Conservation (phyloP, 2,888 invertebrate genomes). For the Gryllus longicercus region DNA sequence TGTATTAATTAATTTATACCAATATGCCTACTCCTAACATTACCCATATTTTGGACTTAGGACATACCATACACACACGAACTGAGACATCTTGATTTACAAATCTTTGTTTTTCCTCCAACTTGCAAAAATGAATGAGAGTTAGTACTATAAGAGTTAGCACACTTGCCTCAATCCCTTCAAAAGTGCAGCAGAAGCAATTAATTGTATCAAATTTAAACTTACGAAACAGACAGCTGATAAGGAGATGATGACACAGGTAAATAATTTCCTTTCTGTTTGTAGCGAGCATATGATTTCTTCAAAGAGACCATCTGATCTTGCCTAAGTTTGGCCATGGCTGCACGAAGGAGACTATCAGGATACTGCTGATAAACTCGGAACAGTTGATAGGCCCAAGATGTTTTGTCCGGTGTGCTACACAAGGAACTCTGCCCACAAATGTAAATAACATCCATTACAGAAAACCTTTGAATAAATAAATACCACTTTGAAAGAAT, state of each 20-base stretch:
- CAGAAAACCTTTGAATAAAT: too few species aligned
- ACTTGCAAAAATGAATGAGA: too few species aligned
- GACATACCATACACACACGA: too few species aligned
- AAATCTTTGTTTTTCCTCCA: too few species aligned
- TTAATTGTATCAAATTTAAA: not conserved
- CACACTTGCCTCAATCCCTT: not conserved
- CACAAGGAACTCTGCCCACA: slow-evolving; percentile 60
- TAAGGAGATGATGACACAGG: slow-evolving; percentile 53
- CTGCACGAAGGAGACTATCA: slow-evolving; percentile 59
- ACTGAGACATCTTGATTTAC: too few species aligned
- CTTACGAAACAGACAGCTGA: slow-evolving; percentile 46
- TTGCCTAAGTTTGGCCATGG: slow-evolving; percentile 57
- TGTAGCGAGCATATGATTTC: slow-evolving; percentile 46
- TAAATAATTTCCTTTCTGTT: slow-evolving; percentile 48
- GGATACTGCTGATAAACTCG: slow-evolving; percentile 70
- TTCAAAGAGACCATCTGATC: slow-evolving; percentile 60
- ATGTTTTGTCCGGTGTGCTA: slow-evolving; percentile 58
- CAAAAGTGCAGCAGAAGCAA: not conserved
- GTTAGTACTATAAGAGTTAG: too few species aligned
- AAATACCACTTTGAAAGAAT: too few species aligned
- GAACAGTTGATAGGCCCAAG: slow-evolving; percentile 64
- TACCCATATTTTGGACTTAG: too few species aligned
- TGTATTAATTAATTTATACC: too few species aligned
- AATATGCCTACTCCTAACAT: too few species aligned
- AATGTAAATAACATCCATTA: too few species aligned